Percentiles rank a stretch among this genome's conserved stretches.
phyloP scores from a whole-genome alignment of 1,140 invertebrate genomes.

The Neotoxoptera formosana region DNA sequence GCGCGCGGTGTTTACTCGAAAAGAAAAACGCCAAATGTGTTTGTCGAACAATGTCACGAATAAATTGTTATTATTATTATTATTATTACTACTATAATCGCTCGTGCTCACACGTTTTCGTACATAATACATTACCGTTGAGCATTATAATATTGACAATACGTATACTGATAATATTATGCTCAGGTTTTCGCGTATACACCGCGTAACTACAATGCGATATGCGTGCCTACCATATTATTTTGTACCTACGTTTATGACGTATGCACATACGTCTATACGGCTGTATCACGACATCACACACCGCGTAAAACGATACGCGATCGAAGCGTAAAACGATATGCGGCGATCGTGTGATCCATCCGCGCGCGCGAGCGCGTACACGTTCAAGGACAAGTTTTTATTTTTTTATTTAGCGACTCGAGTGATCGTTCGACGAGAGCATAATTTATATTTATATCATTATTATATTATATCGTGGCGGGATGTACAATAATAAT shows the following conservation, averaged over 20 bases:
- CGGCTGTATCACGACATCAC: background rate
- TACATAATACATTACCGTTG: background rate
- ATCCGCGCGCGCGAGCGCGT: background rate
- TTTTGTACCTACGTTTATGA: background rate
- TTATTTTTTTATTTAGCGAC: conserved; percentile 2
- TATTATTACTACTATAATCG: too few relatives aligned
- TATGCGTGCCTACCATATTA: background rate
- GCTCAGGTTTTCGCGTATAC: background rate
- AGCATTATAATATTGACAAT: background rate
- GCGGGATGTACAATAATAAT: background rate
- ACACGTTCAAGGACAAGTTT: conserved; percentile 52
- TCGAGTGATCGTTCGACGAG: background rate
- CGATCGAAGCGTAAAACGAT: background rate
- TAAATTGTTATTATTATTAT: background rate
- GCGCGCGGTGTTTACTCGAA: background rate
- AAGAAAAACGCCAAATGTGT: background rate
- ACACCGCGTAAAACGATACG: background rate
- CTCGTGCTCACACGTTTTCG: background rate
- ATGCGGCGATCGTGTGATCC: background rate
- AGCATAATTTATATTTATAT: too few relatives aligned
- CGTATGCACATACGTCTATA: background rate
- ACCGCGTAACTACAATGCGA: too few relatives aligned
- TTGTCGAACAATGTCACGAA: background rate
- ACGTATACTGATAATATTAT: background rate
- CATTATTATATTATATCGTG: background rate